Percentiles rank a stretch among this genome's conserved stretches.
Conservation (phyloP, 2,888 invertebrate genomes). For the Mythimna lalbum region DNA sequence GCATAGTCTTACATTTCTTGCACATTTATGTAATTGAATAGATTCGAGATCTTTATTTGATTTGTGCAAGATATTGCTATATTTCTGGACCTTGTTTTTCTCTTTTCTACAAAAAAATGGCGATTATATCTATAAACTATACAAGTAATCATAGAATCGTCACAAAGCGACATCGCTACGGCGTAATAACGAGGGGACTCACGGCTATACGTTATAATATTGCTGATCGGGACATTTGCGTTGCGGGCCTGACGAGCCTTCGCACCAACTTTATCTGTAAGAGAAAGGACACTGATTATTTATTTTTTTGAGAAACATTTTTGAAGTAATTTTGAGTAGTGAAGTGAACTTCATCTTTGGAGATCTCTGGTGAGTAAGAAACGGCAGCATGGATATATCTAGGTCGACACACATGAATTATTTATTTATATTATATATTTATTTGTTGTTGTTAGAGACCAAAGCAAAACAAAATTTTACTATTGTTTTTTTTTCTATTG, state of each 20-base stretch:
- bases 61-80: neutral
- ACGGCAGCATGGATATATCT: too few species aligned
- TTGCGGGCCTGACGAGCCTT: conserved; percentile 54
- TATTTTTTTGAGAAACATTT: neutral
- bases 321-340: neutral
- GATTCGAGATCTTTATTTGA: conserved; percentile 34
- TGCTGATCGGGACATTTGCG: conserved; percentile 73
- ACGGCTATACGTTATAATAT: conserved; percentile 47
- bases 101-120: conserved; percentile 1
- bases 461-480: too few species aligned
- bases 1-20: neutral
- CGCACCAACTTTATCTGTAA: conserved; percentile 52
- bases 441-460: too few species aligned
- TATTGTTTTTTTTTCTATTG: too few species aligned
- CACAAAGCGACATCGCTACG: conserved; percentile 54
- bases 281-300: neutral
- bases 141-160: conserved; percentile 20
- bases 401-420: too few species aligned
- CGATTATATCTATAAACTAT: conserved; percentile 15
- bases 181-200: conserved; percentile 44
- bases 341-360: too few species aligned
- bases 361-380: too few species aligned
- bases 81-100: neutral
- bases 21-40: conserved; percentile 18
- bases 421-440: too few species aligned